Base-by-base conservation (phyloP, 1,140 invertebrate species). In the Paraescarpia echinospica region DNA sequence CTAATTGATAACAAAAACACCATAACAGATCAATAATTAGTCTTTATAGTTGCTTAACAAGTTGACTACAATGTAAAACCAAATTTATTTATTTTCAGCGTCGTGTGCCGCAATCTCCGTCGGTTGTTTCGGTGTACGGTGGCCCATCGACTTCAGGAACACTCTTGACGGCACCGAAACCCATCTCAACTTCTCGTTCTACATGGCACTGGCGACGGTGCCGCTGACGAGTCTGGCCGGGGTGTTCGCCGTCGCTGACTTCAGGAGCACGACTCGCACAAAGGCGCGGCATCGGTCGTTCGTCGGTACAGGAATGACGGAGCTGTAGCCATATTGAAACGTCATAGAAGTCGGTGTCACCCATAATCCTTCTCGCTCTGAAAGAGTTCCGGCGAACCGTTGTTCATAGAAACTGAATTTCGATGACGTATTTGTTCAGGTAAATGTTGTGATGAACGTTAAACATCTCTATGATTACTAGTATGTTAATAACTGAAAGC, bases 111-210 rank as follows among this genome's bases (percentile, higher is more conserved):
- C 51, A 2, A 90, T 92, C 31, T 5, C 92, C 41, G 88, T 92
- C 33, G 33, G n/a, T 34, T 90, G 88, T 51, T 92, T 92, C 35
- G 92, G 92, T 6, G 48, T 48, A 5, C 77, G 77, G 1, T 92
- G 92, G 92, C 92, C 92, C 18, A 92, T 34, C 9, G 92, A 92
- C 31, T 92, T 92, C 89, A 35, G 34, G 6, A 34, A 35, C 18
- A 59, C 18, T 35, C 18, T 22, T 6, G 89, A 92, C 5, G 34
- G 89, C 35, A 22, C 33, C 27, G 92, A 92, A 0, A 33, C 91
- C 33, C 27, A 89, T 14, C 92, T 92, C 8, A 41, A 33, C 33
- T 93, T 92, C 35, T 93, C 92, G 9, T 93, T 92, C 91, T 93
- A 92, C 77, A 33, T 93, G 41, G 91, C 91, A 12, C 35, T 89